Evolutionary conservation across 2,113 vertebrate genomes (phyloP).

Genomic region (Ictalurus furcatus): DNA sequence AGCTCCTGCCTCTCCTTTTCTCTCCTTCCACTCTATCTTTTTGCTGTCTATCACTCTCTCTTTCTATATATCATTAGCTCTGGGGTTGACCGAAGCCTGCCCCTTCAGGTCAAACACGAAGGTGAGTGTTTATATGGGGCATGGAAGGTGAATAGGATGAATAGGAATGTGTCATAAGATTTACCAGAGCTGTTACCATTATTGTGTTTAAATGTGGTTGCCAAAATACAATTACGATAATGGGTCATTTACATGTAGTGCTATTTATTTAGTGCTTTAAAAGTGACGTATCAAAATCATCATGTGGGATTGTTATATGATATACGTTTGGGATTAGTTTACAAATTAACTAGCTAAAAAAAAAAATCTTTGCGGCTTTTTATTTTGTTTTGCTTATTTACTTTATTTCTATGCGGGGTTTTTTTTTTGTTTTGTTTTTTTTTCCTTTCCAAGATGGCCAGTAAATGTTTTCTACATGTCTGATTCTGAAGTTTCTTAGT

Average conservation of each 20-base stretch:
- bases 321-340: constrained; percentile 19
- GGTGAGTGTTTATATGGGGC: constrained; percentile 59
- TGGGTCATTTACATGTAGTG: constrained; percentile 28
- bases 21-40: constrained; percentile 57
- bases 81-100: constrained; percentile 37
- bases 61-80: constrained; percentile 44
- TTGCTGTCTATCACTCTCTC: constrained; percentile 36
- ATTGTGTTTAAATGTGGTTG: constrained; percentile 31
- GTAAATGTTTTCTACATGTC: constrained; percentile 20
- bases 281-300: constrained; percentile 14
- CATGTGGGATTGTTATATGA: constrained; percentile 10
- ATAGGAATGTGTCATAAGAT: constrained; percentile 11
- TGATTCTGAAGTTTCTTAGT: constrained; percentile 21
- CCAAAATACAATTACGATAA: constrained; percentile 9
- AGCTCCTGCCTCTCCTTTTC: constrained; percentile 63
- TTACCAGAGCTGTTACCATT: constrained; percentile 20
- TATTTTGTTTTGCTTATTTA: background rate
- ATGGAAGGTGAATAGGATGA: constrained; percentile 17
- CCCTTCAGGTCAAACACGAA: constrained; percentile 45
- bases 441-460: constrained; percentile 16
- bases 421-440: background rate
- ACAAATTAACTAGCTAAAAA: background rate
- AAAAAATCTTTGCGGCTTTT: background rate
- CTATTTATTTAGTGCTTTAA: constrained; percentile 50
- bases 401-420: background rate